Conservation (phyloP, 2,113 vertebrate species). For the Leptobrachium leishanense region DNA sequence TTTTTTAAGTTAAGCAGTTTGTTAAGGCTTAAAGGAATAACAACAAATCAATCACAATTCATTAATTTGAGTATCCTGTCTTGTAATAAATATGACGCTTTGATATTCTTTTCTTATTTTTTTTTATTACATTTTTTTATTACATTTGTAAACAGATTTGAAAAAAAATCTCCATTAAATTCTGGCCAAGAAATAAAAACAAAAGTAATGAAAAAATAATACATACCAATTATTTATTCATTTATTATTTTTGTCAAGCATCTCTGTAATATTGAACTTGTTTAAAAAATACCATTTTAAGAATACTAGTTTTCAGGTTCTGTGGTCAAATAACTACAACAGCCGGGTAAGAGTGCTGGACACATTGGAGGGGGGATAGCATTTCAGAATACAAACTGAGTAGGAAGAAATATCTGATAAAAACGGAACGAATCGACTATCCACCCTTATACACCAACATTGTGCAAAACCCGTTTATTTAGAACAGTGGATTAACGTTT, state of each 20-base stretch:
- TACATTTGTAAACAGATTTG: constrained; percentile 42
- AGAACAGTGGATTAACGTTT: constrained; percentile 21
- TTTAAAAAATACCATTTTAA: constrained; percentile 31
- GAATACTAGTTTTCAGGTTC: constrained; percentile 22
- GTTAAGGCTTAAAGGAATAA: too few relatives aligned
- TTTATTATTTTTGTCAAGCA: constrained; percentile 33
- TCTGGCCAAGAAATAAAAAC: constrained; percentile 26
- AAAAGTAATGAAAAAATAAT: constrained; percentile 20
- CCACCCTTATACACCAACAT: constrained; percentile 21
- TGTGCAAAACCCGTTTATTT: constrained; percentile 33
- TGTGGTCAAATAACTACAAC: constrained; percentile 29
- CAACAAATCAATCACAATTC: too few relatives aligned
- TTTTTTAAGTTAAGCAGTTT: too few relatives aligned
- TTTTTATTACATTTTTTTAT: constrained; percentile 20
- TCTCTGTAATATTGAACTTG: constrained; percentile 14
- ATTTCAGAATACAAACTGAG: constrained; percentile 23
- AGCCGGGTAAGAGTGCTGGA: constrained; percentile 22
- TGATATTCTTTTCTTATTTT: background rate
- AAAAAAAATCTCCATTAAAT: constrained; percentile 20
- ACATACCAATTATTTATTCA: constrained; percentile 18
- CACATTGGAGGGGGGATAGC: background rate
- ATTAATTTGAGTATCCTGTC: too few relatives aligned
- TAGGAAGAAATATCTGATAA: constrained; percentile 15
- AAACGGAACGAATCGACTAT: constrained; percentile 13
- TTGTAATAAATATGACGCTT: too few relatives aligned